A percentile compares a stretch with the other conserved stretches of the same genome.
These are phyloP conservation scores for Catonia carolina DNA, from an alignment of 2,888 invertebrate genomes.

Conservation along the genomic window DNA sequence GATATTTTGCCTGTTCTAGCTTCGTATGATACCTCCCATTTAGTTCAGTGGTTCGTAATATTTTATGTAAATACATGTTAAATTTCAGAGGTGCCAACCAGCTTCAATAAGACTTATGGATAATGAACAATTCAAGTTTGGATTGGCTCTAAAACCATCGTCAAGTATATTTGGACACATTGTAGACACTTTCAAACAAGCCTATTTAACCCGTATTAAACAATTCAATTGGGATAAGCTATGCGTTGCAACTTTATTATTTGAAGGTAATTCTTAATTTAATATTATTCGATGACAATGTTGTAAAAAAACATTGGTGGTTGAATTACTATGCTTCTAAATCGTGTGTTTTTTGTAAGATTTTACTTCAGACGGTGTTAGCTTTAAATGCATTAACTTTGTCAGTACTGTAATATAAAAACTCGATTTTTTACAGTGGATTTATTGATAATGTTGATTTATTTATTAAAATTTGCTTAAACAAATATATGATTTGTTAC, in stretches of 20 bases:
- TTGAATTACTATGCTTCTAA: not conserved
- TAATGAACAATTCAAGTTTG: slow-evolving; percentile 95
- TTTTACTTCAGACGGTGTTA: not conserved
- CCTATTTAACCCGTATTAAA: slow-evolving; percentile 82
- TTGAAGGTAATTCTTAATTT: slow-evolving; percentile 80
- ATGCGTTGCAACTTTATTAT: slow-evolving; percentile 87
- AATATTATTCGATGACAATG: too few species aligned
- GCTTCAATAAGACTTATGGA: slow-evolving; percentile 95
- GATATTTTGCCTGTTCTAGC: too few species aligned
- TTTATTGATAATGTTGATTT: too few species aligned
- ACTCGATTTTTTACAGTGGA: too few species aligned
- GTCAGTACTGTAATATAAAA: too few species aligned
- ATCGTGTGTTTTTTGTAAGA: not conserved
- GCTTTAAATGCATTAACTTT: not conserved
- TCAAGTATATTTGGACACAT: slow-evolving; percentile 56
- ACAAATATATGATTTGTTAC: too few species aligned
- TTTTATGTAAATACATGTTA: too few species aligned
- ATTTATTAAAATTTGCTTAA: too few species aligned
- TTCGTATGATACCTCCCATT: too few species aligned
- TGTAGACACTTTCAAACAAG: slow-evolving; percentile 73
- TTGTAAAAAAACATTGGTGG: too few species aligned
- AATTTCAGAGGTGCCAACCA: slow-evolving; percentile 75
- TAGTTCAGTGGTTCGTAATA: too few species aligned
- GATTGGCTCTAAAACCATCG: slow-evolving; percentile 64
- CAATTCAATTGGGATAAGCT: slow-evolving; percentile 73